Conservation (phyloP, 2,113 vertebrate genomes). For the Oriolus oriolus region DNA sequence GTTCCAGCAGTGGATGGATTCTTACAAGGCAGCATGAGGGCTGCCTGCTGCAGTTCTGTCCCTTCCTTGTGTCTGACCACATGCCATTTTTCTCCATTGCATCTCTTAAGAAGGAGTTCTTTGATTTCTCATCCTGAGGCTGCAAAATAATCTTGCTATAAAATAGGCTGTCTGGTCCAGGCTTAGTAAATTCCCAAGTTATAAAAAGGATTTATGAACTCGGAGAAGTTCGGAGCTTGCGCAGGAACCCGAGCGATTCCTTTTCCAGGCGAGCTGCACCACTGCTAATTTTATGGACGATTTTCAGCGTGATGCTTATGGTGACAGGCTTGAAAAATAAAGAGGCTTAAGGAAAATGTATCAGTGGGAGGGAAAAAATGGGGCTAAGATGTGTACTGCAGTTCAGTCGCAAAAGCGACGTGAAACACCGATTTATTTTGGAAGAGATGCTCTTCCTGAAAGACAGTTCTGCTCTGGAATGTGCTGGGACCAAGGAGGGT, state of each 20-base stretch:
- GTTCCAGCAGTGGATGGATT: slow-evolving; percentile 16
- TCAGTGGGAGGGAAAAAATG: background rate
- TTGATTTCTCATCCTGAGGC: background rate
- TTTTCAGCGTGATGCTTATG: background rate
- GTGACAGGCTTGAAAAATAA: background rate
- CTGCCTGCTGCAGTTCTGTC: background rate
- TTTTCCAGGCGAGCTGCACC: background rate
- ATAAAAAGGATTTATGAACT: background rate
- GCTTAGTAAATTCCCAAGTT: slow-evolving; percentile 5
- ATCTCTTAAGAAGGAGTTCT: background rate
- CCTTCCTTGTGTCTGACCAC: background rate
- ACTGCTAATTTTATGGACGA: background rate
- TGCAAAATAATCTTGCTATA: background rate
- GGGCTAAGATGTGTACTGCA: background rate
- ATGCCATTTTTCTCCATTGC: background rate
- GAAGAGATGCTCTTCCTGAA: background rate
- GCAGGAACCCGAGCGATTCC: background rate
- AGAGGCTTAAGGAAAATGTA: background rate
- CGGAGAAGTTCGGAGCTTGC: background rate
- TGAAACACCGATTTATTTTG: background rate
- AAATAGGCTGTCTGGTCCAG: background rate
- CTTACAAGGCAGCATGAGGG: background rate
- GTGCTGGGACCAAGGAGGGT: background rate
- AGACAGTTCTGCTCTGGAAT: background rate
- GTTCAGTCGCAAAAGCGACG: background rate